Conservation (phyloP, 2,888 invertebrate species). For the Terebella lapidaria region DNA sequence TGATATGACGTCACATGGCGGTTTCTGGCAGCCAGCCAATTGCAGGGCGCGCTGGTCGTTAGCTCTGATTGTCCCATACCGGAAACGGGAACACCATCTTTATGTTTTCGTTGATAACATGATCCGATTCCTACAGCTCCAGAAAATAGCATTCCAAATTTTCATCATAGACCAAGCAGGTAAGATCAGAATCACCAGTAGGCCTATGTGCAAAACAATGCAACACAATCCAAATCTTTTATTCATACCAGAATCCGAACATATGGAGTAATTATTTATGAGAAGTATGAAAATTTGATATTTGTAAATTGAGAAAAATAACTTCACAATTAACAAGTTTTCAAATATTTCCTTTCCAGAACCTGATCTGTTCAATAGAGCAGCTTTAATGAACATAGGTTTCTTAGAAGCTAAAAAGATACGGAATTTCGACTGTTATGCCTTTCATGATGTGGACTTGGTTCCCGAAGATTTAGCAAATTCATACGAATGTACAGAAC, state of each 20-base stretch:
- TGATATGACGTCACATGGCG: conserved; percentile 58
- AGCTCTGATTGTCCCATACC: conserved; percentile 88
- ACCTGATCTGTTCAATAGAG: conserved; percentile 5
- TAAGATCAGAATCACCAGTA: too few relatives aligned
- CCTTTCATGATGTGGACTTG: conserved; percentile 11
- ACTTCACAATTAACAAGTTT: too few relatives aligned
- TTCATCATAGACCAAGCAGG: conserved; percentile 87
- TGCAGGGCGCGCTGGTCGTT: conserved; percentile 70
- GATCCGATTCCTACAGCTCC: conserved; percentile 85
- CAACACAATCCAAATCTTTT: too few relatives aligned
- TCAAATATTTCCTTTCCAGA: conserved; percentile 1
- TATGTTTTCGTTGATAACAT: conserved; percentile 84
- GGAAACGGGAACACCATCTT: conserved; percentile 78
- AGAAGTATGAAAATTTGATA: too few relatives aligned
- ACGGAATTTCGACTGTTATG: conserved; percentile 3
- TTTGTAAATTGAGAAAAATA: too few relatives aligned
- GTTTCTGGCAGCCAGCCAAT: conserved; percentile 66
- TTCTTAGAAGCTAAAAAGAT: neutral
- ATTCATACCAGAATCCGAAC: too few relatives aligned
- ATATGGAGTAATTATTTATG: too few relatives aligned
- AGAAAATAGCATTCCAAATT: conserved; percentile 89
- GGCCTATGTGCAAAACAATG: too few relatives aligned
- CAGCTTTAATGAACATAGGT: conserved; percentile 7
- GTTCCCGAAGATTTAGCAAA: neutral
- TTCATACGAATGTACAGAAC: neutral